Evolutionary conservation across 2,797 vertebrate species (phyloP).

Genomic region (Syngnathus acus): DNA sequence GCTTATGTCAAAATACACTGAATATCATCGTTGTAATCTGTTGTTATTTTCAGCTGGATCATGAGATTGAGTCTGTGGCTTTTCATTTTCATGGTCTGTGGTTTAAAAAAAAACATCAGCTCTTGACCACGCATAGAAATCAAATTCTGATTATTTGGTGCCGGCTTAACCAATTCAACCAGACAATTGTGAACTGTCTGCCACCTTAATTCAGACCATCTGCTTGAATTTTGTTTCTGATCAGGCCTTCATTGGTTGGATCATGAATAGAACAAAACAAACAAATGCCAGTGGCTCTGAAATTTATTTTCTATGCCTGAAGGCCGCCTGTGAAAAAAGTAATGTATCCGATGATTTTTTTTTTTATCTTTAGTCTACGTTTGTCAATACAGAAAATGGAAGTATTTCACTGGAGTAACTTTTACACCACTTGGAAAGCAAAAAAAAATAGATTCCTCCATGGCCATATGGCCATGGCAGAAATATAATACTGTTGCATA

Average conservation of each 20-base stretch:
- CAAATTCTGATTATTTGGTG: background rate
- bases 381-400: background rate
- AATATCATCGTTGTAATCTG: background rate
- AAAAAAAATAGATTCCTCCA: background rate
- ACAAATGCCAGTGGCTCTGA: background rate
- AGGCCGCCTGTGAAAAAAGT: background rate
- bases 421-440: background rate
- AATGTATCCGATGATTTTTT: background rate
- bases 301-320: background rate
- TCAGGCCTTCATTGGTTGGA: background rate
- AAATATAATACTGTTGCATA: constrained; percentile 4
- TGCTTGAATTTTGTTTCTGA: background rate
- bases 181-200: background rate
- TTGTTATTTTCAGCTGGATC: background rate
- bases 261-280: background rate
- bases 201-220: background rate
- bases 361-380: too few relatives aligned
- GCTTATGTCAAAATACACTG: background rate
- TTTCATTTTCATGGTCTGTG: background rate
- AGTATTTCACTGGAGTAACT: background rate
- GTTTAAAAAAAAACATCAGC: background rate
- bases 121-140: background rate
- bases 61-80: background rate
- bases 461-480: background rate
- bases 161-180: background rate